Conservation (phyloP, 2,888 invertebrate species). For the Galeopsomyia nigrocyanea region DNA sequence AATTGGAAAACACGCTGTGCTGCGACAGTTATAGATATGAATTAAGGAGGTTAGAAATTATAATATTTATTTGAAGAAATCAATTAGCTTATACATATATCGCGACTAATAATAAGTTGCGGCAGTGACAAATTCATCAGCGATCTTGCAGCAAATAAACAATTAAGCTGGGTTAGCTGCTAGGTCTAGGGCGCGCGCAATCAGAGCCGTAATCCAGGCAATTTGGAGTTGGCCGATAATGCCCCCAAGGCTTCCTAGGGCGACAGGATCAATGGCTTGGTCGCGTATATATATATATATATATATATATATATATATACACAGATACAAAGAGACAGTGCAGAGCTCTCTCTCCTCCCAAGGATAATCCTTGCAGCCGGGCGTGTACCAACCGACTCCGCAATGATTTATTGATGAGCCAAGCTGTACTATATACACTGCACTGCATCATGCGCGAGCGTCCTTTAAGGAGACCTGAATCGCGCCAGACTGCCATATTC, state of each 20-base stretch:
- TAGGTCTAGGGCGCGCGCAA: slow-evolving; percentile 42
- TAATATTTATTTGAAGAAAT: too few relatives aligned
- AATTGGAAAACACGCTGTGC: too few relatives aligned
- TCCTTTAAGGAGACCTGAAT: slow-evolving; percentile 8
- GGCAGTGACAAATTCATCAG: too few relatives aligned
- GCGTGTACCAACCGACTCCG: slow-evolving; percentile 31
- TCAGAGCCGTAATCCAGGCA: slow-evolving; percentile 52
- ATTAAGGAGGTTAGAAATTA: too few relatives aligned
- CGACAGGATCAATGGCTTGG: slow-evolving; percentile 26
- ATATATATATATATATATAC: background rate
- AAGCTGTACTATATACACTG: slow-evolving; percentile 2
- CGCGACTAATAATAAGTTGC: too few relatives aligned
- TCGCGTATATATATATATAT: background rate
- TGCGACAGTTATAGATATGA: too few relatives aligned
- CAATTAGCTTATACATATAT: too few relatives aligned
- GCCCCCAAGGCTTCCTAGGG: slow-evolving; percentile 43
- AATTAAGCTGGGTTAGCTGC: slow-evolving; percentile 54
- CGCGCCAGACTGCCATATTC: too few relatives aligned
- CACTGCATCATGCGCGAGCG: background rate
- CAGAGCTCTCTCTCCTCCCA: background rate
- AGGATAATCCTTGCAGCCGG: slow-evolving; percentile 38
- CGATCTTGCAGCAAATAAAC: slow-evolving; percentile 51
- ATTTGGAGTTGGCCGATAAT: slow-evolving; percentile 54
- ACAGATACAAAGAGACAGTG: background rate
- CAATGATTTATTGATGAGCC: slow-evolving; percentile 48